Conservation (phyloP, 2,113 vertebrate genomes). For the Pimephales promelas region DNA sequence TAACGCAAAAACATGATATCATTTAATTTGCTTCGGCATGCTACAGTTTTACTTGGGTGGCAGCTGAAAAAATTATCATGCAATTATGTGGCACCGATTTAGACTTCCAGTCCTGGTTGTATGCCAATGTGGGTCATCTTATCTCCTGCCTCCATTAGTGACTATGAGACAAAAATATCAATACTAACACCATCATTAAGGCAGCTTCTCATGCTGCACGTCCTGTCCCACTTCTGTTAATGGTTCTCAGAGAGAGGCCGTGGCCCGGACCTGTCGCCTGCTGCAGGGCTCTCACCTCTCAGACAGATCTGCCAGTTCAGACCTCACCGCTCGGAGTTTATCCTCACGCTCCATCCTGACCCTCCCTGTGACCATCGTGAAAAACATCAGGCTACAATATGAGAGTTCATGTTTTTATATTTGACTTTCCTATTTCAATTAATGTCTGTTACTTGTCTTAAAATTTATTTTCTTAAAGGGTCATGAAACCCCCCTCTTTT, state of each 20-base stretch:
- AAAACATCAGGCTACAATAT: background rate
- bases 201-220: slow-evolving; percentile 20
- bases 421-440: background rate
- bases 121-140: slow-evolving; percentile 56
- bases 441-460: slow-evolving; percentile 47
- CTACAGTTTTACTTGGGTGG: background rate
- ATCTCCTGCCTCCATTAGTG: slow-evolving; percentile 57
- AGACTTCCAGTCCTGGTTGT: background rate
- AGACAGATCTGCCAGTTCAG: slow-evolving; percentile 33
- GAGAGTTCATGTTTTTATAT: background rate
- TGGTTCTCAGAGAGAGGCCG: slow-evolving; percentile 26
- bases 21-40: background rate
- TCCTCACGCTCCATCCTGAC: background rate
- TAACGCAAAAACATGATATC: background rate
- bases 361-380: slow-evolving; percentile 34
- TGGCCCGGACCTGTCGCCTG: slow-evolving; percentile 17
- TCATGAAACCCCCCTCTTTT: no score
- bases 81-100: slow-evolving; percentile 21
- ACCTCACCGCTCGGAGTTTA: slow-evolving; percentile 20
- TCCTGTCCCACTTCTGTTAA: slow-evolving; percentile 29
- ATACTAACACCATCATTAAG: slow-evolving; percentile 59
- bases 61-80: background rate
- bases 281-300: slow-evolving; percentile 1
- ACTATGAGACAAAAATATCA: slow-evolving; percentile 56
- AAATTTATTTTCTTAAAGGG: slow-evolving; percentile 45